phyloP scores from a whole-genome alignment of 1,140 invertebrate genomes.

The Formica selysi region DNA sequence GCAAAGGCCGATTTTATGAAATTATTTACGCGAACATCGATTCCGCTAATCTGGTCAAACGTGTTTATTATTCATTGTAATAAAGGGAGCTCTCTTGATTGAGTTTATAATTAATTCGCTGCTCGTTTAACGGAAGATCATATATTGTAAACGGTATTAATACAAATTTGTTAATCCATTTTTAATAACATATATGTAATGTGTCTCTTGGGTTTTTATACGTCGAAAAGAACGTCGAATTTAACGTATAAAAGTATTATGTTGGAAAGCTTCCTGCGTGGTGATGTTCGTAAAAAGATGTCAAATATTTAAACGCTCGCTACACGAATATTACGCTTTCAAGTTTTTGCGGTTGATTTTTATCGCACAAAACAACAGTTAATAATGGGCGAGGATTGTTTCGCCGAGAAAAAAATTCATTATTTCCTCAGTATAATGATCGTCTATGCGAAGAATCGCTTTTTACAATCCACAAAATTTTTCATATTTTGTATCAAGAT shows the following conservation, averaged over 20 bases:
- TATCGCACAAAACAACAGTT: conserved; percentile 22
- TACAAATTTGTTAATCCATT: conserved; percentile 5
- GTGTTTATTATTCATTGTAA: conserved; percentile 26
- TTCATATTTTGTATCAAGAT: neutral
- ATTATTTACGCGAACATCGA: neutral
- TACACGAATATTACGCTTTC: conserved; percentile 47
- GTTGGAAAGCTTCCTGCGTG: conserved; percentile 28
- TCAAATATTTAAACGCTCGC: conserved; percentile 56
- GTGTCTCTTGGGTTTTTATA: neutral
- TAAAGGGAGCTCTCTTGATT: neutral
- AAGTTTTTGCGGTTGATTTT: conserved; percentile 61
- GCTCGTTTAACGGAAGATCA: conserved; percentile 13
- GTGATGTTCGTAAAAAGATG: conserved; percentile 5
- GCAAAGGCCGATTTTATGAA: neutral
- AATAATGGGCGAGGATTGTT: neutral
- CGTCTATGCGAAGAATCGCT: neutral
- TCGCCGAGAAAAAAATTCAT: neutral
- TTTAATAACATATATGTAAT: conserved; percentile 15
- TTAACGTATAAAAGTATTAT: conserved; percentile 45
- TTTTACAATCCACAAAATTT: neutral
- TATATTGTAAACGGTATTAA: conserved; percentile 22
- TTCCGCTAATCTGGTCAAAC: neutral
- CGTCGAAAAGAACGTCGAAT: conserved; percentile 18
- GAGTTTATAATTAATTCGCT: conserved; percentile 38
- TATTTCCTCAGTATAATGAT: neutral